phyloP scores from a whole-genome alignment of 2,797 vertebrate genomes.

The Tauraco hartlaubi region DNA sequence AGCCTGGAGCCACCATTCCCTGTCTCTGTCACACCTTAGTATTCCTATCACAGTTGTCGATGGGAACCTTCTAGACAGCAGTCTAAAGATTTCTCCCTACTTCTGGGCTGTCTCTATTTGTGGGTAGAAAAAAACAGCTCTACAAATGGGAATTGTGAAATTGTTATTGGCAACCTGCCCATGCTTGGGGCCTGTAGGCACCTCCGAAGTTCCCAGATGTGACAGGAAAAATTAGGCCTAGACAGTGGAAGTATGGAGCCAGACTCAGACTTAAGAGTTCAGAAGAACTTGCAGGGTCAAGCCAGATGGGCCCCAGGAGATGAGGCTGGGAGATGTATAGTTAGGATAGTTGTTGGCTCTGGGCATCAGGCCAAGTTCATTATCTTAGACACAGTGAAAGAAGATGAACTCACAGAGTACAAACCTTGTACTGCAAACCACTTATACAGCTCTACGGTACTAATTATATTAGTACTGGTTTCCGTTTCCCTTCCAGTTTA shows the following conservation, averaged over 20 bases:
- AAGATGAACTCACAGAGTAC: not conserved
- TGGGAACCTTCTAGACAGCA: not conserved
- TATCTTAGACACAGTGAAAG: not conserved
- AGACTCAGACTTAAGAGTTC: not conserved
- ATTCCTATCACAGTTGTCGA: not conserved
- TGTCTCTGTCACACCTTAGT: not conserved
- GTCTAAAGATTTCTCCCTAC: not conserved
- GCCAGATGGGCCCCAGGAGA: not conserved
- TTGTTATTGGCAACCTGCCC: not conserved
- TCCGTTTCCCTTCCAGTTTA: not conserved
- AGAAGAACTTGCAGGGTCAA: not conserved
- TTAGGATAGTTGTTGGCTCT: not conserved
- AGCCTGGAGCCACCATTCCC: not conserved
- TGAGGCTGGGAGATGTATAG: not conserved
- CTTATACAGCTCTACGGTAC: not conserved
- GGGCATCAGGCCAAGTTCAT: conserved; percentile 28
- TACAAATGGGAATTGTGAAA: not conserved
- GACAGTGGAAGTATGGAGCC: not conserved
- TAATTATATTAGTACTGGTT: not conserved
- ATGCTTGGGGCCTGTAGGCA: not conserved
- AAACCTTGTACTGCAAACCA: not conserved
- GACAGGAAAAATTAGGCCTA: not conserved
- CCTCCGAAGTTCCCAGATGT: not conserved
- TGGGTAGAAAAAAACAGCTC: not conserved
- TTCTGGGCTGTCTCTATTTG: not conserved